These are phyloP conservation scores for Petaurus breviceps DNA, from an alignment of 2,113 vertebrate species.

Conservation along the genomic window DNA sequence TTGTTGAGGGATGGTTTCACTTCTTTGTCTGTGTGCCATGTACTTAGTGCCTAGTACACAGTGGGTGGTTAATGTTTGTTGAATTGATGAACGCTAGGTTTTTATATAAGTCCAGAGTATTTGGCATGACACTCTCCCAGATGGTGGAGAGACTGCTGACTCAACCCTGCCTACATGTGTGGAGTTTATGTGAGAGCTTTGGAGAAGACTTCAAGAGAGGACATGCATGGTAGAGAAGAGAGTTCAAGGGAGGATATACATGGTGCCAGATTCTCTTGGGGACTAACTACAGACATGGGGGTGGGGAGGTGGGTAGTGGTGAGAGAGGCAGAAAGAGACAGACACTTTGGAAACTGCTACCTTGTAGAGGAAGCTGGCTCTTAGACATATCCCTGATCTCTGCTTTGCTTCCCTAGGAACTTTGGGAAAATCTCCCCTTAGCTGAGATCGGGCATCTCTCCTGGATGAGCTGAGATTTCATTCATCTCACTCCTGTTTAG, in stretches of 20 bases:
- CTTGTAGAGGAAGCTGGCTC: too few relatives aligned
- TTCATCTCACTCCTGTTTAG: too few relatives aligned
- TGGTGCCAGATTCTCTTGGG: too few relatives aligned
- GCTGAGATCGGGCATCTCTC: too few relatives aligned
- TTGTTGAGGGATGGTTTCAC: not conserved
- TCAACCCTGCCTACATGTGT: not conserved
- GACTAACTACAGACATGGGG: too few relatives aligned
- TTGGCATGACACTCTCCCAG: not conserved
- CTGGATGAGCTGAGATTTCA: too few relatives aligned
- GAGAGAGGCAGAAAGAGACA: too few relatives aligned
- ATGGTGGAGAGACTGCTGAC: not conserved
- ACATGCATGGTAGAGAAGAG: not conserved
- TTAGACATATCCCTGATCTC: too few relatives aligned
- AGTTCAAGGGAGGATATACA: not conserved
- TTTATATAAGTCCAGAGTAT: not conserved
- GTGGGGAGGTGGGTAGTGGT: too few relatives aligned
- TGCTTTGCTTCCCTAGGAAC: too few relatives aligned
- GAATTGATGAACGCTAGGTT: not conserved
- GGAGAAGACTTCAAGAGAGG: not conserved
- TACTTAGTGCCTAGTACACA: not conserved
- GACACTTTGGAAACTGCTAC: too few relatives aligned
- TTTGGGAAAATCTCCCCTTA: too few relatives aligned
- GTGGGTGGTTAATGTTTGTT: not conserved
- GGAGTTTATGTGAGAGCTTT: not conserved
- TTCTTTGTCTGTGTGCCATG: not conserved